A percentile compares a stretch with the other conserved stretches of the same genome.
Conservation (phyloP, 2,113 vertebrate genomes). For the Syngnathoides biaculeatus region DNA sequence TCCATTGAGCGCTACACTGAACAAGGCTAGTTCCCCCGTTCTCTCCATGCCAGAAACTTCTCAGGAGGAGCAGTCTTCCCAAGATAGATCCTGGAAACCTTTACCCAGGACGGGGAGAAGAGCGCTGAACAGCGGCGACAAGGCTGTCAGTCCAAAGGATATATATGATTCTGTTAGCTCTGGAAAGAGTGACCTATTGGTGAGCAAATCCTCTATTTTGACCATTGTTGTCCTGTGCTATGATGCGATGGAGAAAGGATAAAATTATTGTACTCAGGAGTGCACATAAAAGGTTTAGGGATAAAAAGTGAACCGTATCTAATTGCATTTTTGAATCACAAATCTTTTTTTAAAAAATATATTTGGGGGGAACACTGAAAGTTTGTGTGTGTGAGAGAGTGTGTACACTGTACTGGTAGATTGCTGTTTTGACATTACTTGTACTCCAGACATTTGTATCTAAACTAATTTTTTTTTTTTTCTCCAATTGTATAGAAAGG, state of each 20-base stretch:
- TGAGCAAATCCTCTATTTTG: conserved; percentile 61
- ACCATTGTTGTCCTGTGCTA: conserved; percentile 36
- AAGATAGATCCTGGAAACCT: conserved; percentile 17
- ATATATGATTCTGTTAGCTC: conserved; percentile 78
- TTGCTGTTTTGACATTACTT: neutral
- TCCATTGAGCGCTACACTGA: conserved; percentile 25
- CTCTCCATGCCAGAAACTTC: conserved; percentile 18
- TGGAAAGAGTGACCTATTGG: conserved; percentile 78
- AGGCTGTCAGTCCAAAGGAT: conserved; percentile 42
- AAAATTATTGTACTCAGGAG: too few species aligned
- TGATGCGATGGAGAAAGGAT: neutral
- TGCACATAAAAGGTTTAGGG: too few species aligned
- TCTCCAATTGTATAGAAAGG: neutral
- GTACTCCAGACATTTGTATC: too few species aligned
- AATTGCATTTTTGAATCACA: too few species aligned
- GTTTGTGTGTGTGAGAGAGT: too few species aligned
- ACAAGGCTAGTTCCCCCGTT: conserved; percentile 19
- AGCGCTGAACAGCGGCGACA: neutral
- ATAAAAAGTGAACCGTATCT: neutral
- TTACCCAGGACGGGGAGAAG: conserved; percentile 15
- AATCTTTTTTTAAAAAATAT: too few species aligned
- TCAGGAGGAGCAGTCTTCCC: conserved; percentile 9
- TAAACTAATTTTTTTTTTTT: neutral
- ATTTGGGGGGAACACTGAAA: too few species aligned
- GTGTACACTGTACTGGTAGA: too few species aligned